A percentile compares a stretch with the other conserved stretches of the same genome.
Conservation (phyloP, 2,888 invertebrate species). For the Saturnia japonica region DNA sequence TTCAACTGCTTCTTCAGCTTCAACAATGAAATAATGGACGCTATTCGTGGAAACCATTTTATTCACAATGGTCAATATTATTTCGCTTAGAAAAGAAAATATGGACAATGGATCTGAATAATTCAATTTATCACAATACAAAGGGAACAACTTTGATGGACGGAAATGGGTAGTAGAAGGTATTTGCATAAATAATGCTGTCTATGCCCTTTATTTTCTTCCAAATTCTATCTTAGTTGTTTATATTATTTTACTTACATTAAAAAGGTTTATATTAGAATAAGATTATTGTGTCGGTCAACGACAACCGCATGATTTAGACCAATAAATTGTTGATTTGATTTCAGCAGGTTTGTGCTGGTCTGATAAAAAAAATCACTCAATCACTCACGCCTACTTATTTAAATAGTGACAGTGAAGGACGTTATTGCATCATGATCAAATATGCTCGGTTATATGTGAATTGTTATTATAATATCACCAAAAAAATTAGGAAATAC, state of each 20-base stretch:
- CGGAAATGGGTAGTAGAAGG: neutral
- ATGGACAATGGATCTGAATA: constrained; percentile 1
- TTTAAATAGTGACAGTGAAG: no score
- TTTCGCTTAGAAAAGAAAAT: constrained; percentile 10
- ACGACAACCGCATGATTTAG: no score
- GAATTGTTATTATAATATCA: no score
- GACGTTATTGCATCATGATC: no score
- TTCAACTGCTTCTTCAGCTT: neutral
- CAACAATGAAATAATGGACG: neutral
- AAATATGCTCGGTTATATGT: no score
- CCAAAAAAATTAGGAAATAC: no score
- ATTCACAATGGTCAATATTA: constrained; percentile 13
- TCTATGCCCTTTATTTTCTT: constrained; percentile 5
- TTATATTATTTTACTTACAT: neutral
- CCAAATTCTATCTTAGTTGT: neutral
- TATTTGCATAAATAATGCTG: constrained; percentile 5
- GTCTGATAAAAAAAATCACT: no score
- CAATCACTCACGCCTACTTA: no score
- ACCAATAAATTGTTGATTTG: no score
- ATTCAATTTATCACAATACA: constrained; percentile 6
- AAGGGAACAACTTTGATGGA: constrained; percentile 5
- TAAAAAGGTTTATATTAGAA: neutral
- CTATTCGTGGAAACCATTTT: neutral
- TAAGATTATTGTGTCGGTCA: no score
- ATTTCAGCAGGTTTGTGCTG: no score